Base-by-base conservation (phyloP, 2,113 vertebrate species). In the Calonectris borealis region DNA sequence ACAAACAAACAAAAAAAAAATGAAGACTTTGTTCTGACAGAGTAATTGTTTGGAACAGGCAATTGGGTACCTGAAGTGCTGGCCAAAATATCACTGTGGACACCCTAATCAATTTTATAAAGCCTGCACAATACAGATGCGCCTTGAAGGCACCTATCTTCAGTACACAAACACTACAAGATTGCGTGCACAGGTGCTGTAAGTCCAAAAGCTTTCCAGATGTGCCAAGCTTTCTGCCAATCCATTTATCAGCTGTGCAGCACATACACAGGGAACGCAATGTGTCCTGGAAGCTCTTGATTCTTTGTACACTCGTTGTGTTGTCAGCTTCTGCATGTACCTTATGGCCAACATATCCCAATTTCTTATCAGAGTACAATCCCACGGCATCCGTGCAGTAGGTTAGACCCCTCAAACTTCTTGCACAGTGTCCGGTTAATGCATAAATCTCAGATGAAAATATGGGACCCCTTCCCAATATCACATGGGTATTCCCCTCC, bases 331-430 rank as follows among this genome's bases (percentile, higher is more conserved):
- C 83, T 25, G 21, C 6, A 2, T 16, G 26, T 36, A 21, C 29
- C 52, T 34, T 62, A 62, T 2, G 2, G 19, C 10, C 17, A 88
- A 4, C 18, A 40, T 10, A 20, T 31, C 4, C 10, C 13, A 20
- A 1, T 42, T 38, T 10, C 10, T 31, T 64, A 12, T n/a, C 0
- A 0, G 13, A 58, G 4, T 34, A 29, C 2, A 77, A 6, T 42
- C 16, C 7, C 20, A 49, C 7, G 4, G 8, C 26, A 34, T 19
- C 8, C 1, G n/a, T 29, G 11, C 6, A 54, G 14, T 9, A n/a
- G 7, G 7, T 6, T 72, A 40, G 40, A 61, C 3, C 3, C 6
- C 44, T 57, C 4, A 8, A 49, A 81, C 7, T 49, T 77, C 18
- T 64, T 42, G 9, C 7, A 21, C 7, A 16, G 7, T 36, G 11